These are phyloP conservation scores for Eulemur albifrons DNA, from an alignment of 2,797 vertebrate species.

Conservation along the genomic window DNA sequence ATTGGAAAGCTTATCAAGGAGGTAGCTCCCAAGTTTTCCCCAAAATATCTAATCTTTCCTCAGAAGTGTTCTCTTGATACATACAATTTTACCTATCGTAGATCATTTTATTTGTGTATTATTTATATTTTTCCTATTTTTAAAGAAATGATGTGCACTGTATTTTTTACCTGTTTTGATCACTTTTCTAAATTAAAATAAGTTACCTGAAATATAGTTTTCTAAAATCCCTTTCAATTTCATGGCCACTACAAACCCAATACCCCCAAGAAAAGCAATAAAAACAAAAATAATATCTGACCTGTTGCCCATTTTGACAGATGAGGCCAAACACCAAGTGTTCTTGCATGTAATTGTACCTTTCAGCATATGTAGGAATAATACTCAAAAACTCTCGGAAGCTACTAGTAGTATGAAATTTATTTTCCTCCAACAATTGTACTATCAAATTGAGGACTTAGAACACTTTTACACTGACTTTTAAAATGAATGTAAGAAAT, in stretches of 20 bases:
- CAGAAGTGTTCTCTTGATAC: not conserved
- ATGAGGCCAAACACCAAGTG: not conserved
- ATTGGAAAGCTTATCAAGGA: not conserved
- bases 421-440: not conserved
- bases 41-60: not conserved
- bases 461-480: not conserved
- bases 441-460: not conserved
- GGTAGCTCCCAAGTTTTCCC: not conserved
- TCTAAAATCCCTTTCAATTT: slow-evolving; percentile 34
- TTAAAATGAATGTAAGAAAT: slow-evolving; percentile 26
- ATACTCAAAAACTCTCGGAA: not conserved
- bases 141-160: not conserved
- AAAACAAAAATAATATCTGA: slow-evolving; percentile 1
- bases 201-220: not conserved
- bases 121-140: not conserved
- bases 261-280: not conserved
- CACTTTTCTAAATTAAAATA: not conserved
- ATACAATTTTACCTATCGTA: not conserved
- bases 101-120: not conserved
- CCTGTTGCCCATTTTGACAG: not conserved
- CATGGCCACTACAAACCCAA: not conserved
- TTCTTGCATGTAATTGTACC: not conserved
- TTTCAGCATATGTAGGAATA: not conserved
- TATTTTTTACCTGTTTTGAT: not conserved
- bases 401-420: not conserved